Evolutionary conservation across 2,113 vertebrate species (phyloP).

Genomic region (Melozone crissalis): DNA sequence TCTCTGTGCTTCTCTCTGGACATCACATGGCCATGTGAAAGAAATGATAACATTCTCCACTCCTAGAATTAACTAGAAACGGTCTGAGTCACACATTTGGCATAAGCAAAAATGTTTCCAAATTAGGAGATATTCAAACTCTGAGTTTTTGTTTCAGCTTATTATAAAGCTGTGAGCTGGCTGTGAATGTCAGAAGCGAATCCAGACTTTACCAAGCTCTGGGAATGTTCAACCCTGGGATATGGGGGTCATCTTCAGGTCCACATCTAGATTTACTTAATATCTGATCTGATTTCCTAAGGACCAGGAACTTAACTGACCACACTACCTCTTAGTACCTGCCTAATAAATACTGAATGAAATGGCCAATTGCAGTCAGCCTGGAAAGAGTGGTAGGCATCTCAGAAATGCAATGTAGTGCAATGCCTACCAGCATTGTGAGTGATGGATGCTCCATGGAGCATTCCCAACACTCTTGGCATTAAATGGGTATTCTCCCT

Average conservation of each 20-base stretch:
- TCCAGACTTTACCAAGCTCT: slow-evolving; percentile 6
- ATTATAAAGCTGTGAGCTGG: slow-evolving; percentile 22
- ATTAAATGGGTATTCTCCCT: neutral
- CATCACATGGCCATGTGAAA: neutral
- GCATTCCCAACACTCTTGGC: neutral
- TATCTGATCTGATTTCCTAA: neutral
- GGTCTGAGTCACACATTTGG: slow-evolving; percentile 48
- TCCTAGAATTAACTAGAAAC: slow-evolving; percentile 35
- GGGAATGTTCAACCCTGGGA: neutral
- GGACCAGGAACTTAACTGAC: neutral
- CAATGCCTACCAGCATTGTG: neutral
- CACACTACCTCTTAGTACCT: neutral
- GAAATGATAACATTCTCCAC: neutral
- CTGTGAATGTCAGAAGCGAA: neutral
- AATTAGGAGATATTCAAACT: slow-evolving; percentile 40
- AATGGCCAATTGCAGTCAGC: neutral
- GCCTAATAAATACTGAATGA: neutral
- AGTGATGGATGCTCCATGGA: neutral
- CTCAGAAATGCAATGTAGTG: neutral
- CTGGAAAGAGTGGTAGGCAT: neutral
- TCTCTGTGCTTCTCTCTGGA: neutral
- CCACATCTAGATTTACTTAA: neutral
- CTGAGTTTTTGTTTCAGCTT: neutral
- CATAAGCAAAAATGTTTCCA: slow-evolving; percentile 16
- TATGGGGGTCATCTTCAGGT: neutral